A percentile compares a stretch with the other conserved stretches of the same genome.
Conservation (phyloP, 1,140 invertebrate genomes). For the Bemisia tabaci region DNA sequence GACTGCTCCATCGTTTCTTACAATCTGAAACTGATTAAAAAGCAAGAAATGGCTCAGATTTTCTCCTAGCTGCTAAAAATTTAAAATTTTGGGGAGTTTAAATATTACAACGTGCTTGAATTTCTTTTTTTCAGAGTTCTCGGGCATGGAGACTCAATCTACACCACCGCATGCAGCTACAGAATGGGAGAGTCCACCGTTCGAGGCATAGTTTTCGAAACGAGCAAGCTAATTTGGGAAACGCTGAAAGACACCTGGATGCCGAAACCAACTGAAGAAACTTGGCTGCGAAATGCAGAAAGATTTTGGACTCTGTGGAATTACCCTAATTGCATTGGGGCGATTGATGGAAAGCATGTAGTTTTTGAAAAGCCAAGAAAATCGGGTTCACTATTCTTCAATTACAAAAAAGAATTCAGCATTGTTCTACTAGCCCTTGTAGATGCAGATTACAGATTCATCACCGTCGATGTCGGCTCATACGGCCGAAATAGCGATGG, state of each 20-base stretch:
- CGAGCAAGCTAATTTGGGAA: conserved; percentile 2
- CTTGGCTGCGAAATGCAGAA: conserved; percentile 13
- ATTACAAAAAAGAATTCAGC: conserved; percentile 35
- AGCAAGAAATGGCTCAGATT: too few species aligned
- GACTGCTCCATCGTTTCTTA: conserved; percentile 4
- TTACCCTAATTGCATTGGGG: conserved; percentile 34
- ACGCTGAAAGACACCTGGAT: background rate
- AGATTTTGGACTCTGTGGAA: conserved; percentile 31
- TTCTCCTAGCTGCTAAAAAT: too few species aligned
- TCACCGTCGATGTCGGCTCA: conserved; percentile 31
- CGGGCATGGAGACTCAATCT: too few species aligned
- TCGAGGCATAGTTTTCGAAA: conserved; percentile 5
- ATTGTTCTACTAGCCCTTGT: conserved; percentile 31
- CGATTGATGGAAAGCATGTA: conserved; percentile 35
- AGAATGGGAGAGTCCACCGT: too few species aligned
- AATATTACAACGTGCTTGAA: too few species aligned
- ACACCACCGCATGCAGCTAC: too few species aligned
- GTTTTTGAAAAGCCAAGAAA: conserved; percentile 26
- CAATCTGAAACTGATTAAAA: background rate
- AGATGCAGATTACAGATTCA: conserved; percentile 26
- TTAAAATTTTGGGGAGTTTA: too few species aligned
- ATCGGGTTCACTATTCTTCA: conserved; percentile 31
- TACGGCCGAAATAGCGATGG: conserved; percentile 31
- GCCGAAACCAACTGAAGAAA: conserved; percentile 6
- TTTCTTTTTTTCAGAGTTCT: too few species aligned